Conservation (phyloP, 2,797 vertebrate species). For the Ispidina lecontei region DNA sequence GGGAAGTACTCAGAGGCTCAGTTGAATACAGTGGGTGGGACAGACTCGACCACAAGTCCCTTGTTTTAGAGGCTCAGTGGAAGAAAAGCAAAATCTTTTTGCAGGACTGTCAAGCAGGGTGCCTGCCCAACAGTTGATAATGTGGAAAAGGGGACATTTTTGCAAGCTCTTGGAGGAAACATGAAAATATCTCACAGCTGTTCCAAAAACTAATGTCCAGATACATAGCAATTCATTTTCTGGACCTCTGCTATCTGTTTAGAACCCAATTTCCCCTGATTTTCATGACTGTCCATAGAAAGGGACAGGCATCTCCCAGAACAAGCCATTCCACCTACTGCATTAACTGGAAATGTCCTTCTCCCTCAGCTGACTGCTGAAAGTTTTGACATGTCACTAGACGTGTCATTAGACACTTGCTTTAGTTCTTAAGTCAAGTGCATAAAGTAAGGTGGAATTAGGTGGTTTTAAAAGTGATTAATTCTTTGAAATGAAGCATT, state of each 20-base stretch:
- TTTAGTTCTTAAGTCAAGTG: neutral
- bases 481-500: neutral
- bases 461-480: neutral
- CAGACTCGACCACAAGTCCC: neutral
- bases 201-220: neutral
- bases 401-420: neutral
- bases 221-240: neutral
- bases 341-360: neutral
- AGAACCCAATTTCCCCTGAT: neutral
- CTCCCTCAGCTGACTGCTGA: neutral
- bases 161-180: neutral
- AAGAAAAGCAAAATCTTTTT: neutral
- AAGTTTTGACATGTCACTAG: neutral
- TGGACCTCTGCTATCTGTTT: neutral
- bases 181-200: neutral
- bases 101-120: neutral
- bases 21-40: neutral
- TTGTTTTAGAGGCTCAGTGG: neutral
- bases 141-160: neutral
- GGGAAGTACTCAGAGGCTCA: neutral
- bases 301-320: neutral
- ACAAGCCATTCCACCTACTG: neutral
- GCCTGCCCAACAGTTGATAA: neutral
- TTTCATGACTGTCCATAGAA: neutral
- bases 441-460: neutral